Conservation (phyloP, 2,888 invertebrate species). For the Chromoteleia sp. region DNA sequence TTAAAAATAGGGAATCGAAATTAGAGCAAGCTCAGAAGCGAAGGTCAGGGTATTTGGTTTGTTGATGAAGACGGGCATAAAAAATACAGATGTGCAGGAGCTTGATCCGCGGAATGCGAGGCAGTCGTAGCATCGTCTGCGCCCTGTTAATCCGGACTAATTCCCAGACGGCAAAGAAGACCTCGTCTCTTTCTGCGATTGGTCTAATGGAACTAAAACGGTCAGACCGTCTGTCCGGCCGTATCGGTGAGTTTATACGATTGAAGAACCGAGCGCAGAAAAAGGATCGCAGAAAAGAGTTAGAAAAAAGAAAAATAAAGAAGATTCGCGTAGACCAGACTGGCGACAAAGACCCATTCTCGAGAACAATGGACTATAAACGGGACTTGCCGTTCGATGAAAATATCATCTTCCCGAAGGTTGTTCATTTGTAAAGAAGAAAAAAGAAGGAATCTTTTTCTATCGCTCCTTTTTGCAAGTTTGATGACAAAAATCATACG, state of each 20-base stretch:
- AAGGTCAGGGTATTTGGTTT: constrained; percentile 55
- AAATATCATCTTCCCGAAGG: neutral
- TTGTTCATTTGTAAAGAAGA: neutral
- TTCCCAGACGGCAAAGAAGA: constrained; percentile 74
- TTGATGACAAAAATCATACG: too few relatives aligned
- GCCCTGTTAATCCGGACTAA: constrained; percentile 75
- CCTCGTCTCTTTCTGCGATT: constrained; percentile 67
- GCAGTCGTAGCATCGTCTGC: constrained; percentile 62
- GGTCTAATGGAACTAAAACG: constrained; percentile 72
- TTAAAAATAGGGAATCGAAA: constrained; percentile 50
- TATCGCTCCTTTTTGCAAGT: too few relatives aligned
- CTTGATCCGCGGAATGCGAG: constrained; percentile 67
- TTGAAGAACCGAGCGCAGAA: constrained; percentile 46
- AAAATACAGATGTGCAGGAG: constrained; percentile 59
- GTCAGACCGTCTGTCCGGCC: constrained; percentile 62
- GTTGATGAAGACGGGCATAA: constrained; percentile 54
- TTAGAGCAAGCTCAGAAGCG: constrained; percentile 29
- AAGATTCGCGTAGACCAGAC: constrained; percentile 46
- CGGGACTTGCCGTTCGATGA: constrained; percentile 25
- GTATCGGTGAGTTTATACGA: constrained; percentile 61
- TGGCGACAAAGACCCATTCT: constrained; percentile 59
- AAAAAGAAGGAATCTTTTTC: too few relatives aligned
- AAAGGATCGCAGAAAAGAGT: constrained; percentile 49
- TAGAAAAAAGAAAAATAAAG: constrained; percentile 39
- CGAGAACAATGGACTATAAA: constrained; percentile 72